Conservation (phyloP, 2,888 invertebrate species). For the Acronicta psi region DNA sequence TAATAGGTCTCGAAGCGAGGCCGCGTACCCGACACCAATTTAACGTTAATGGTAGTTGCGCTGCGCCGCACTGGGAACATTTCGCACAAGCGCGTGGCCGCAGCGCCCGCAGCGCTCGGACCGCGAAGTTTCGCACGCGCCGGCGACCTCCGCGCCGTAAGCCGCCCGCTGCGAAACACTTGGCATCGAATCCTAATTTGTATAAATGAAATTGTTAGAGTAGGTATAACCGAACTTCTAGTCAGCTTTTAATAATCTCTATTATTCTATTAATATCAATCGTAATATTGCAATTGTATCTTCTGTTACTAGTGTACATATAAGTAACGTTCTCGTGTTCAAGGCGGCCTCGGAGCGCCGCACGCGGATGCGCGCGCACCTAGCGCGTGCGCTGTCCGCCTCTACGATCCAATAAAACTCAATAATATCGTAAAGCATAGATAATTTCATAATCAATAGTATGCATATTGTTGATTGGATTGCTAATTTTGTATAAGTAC, state of each 20-base stretch:
- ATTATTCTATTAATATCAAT: slow-evolving; percentile 80
- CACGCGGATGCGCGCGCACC: slow-evolving; percentile 37
- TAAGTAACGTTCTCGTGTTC: slow-evolving; percentile 80
- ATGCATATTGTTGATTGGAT: slow-evolving; percentile 87
- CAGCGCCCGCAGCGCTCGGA: slow-evolving; percentile 20
- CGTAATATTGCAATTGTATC: slow-evolving; percentile 77
- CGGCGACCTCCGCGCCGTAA: slow-evolving; percentile 8
- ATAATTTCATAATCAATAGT: slow-evolving; percentile 88
- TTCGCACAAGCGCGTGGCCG: slow-evolving; percentile 52
- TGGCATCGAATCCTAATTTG: slow-evolving; percentile 56
- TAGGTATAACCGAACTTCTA: slow-evolving; percentile 86
- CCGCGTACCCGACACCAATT: slow-evolving; percentile 85
- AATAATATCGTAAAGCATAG: slow-evolving; percentile 79
- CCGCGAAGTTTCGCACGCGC: slow-evolving; percentile 48
- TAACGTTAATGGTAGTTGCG: slow-evolving; percentile 68
- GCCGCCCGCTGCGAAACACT: slow-evolving; percentile 46
- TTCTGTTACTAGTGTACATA: slow-evolving; percentile 79
- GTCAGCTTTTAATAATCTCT: slow-evolving; percentile 88
- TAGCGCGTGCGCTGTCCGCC: slow-evolving; percentile 54
- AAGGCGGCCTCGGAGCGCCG: slow-evolving; percentile 56
- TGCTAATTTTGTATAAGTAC: slow-evolving; percentile 88
- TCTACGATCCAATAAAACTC: slow-evolving; percentile 72
- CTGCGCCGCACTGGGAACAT: slow-evolving; percentile 43
- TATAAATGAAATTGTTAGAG: slow-evolving; percentile 79
- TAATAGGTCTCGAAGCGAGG: slow-evolving; percentile 74